phyloP scores from a whole-genome alignment of 2,797 vertebrate species.

The Amblyopsis hoosieri region DNA sequence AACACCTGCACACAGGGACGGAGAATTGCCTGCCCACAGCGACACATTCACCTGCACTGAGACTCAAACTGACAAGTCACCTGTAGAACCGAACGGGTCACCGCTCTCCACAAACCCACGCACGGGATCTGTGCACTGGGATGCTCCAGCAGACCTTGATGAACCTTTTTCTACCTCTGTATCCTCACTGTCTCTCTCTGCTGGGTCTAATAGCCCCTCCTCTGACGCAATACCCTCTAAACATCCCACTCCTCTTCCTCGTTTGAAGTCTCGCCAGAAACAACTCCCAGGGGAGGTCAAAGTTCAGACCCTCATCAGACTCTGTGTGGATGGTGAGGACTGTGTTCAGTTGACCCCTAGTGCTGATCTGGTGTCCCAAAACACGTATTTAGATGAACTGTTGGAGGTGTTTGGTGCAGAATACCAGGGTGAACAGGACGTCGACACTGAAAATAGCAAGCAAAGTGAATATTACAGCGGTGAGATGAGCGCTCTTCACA shows the following conservation, averaged over 20 bases:
- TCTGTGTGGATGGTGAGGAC: constrained; percentile 41
- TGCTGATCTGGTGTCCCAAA: constrained; percentile 25
- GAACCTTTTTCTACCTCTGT: constrained; percentile 3
- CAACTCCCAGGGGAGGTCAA: constrained; percentile 67
- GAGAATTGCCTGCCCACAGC: constrained; percentile 7
- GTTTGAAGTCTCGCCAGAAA: constrained; percentile 83
- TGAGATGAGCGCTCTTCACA: constrained; percentile 82
- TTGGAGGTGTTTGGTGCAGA: constrained; percentile 61
- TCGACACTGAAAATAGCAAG: constrained; percentile 10
- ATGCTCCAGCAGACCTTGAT: constrained; percentile 5
- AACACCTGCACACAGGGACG: background rate
- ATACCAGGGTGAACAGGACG: constrained; percentile 21
- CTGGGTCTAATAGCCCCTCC: constrained; percentile 47
- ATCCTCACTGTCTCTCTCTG: background rate
- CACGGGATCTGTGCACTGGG: constrained; percentile 58
- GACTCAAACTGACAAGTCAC: constrained; percentile 18
- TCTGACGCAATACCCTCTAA: constrained; percentile 55
- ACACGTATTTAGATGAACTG: constrained; percentile 67
- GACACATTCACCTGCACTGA: constrained; percentile 7
- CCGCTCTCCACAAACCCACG: constrained; percentile 10
- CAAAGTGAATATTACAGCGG: constrained; percentile 47
- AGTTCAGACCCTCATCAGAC: constrained; percentile 56
- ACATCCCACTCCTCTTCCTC: constrained; percentile 87
- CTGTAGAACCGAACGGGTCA: constrained; percentile 15
- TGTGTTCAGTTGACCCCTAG: constrained; percentile 7